Percentiles rank a stretch among this genome's conserved stretches.
phyloP scores from a whole-genome alignment of 2,797 vertebrate species.

The Philypnodon macrostomus region DNA sequence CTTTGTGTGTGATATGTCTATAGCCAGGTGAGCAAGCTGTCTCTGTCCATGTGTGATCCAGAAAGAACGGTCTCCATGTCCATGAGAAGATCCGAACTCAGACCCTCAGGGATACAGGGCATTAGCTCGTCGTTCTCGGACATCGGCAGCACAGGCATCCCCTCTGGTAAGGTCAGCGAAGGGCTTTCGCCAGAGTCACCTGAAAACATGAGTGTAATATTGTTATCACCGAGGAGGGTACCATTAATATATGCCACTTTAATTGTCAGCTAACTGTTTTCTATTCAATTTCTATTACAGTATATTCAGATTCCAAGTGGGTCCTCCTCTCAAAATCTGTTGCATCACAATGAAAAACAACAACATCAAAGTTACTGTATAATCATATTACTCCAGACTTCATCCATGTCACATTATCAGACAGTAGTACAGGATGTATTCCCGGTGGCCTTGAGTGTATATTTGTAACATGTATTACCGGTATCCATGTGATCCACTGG shows the following conservation, averaged over 20 bases:
- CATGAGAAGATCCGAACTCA: slow-evolving; percentile 93
- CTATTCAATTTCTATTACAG: too few species aligned
- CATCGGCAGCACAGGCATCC: slow-evolving; percentile 78
- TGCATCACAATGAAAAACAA: too few species aligned
- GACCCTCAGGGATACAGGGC: slow-evolving; percentile 91
- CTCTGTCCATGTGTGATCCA: slow-evolving; percentile 93
- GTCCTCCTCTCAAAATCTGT: too few species aligned
- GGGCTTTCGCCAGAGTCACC: slow-evolving; percentile 86
- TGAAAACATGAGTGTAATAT: slow-evolving; percentile 34
- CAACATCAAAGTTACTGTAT: too few species aligned
- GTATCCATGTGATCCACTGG: slow-evolving; percentile 96
- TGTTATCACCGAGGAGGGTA: neutral
- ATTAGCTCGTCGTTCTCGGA: slow-evolving; percentile 92
- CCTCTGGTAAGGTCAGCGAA: slow-evolving; percentile 85
- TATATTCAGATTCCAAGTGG: too few species aligned
- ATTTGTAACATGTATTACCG: slow-evolving; percentile 67
- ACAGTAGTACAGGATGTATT: neutral
- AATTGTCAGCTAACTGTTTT: too few species aligned
- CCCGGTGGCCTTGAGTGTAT: neutral
- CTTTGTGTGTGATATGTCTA: slow-evolving; percentile 71
- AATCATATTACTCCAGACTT: neutral
- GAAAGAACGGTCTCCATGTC: slow-evolving; percentile 96
- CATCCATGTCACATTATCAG: neutral
- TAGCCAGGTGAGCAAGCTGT: slow-evolving; percentile 96
- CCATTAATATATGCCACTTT: too few species aligned